Base-by-base conservation (phyloP, 2,113 vertebrate species). In the Tyto alba region DNA sequence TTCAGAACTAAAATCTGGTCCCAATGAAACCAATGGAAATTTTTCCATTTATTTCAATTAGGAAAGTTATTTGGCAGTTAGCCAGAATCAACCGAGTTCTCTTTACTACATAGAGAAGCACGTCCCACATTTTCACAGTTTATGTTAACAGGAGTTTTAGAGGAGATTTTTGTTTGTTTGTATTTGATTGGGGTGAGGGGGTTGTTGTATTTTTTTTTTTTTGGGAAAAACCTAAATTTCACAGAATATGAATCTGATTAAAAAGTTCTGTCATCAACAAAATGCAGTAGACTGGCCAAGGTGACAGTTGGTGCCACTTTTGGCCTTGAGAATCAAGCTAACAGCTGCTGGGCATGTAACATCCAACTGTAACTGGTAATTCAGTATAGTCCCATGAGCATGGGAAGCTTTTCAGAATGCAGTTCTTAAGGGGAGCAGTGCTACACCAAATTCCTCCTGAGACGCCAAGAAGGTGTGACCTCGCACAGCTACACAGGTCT, bases 1-100 rank as follows among this genome's bases (percentile, higher is more conserved):
- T 90, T 85, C 84, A 91, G 80, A 79, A 23, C n/a, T 89, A 89
- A 93, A 95, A 90, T 29, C 41, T 22, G 57, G 80, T 91, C 57
- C 25, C 45, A 89, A 7, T 75, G 48, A 92, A 95, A 60, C 16
- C 79, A 87, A 57, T 56, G n/a, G 57, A 83, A 82, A 41, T 40
- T 16, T 57, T 90, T 77, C 59, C 20, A 52, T 80, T 82, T 91
- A 75, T 93, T 96, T 93, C 45, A 53, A 59, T 62, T 62, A 73
- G 74, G 71, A 69, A 91, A 71, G 79, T 82, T 88, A 83, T 79
- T 91, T 96, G 85, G 67, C 78, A 62, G 66, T 45, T 76, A 85
- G 48, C 74, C 85, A 93, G 56, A 91, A 94, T 76, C 66, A 96
- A 89, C 69, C 91, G 8, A 64, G 30, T 34, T 82, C 53, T 89